Conservation (phyloP, 2,113 vertebrate genomes). For the Oryzias melastigma region DNA sequence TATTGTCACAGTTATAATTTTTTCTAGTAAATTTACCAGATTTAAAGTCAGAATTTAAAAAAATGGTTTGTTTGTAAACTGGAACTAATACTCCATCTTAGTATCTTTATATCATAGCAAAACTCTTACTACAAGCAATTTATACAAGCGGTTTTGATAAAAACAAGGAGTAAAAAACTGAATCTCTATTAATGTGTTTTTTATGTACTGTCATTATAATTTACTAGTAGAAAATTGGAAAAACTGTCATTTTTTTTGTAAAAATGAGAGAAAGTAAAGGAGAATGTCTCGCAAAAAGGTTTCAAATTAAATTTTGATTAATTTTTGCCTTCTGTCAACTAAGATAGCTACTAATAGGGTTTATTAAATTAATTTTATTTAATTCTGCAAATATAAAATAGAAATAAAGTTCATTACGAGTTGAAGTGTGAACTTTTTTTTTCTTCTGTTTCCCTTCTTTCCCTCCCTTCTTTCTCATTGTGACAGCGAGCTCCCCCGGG, state of each 20-base stretch:
- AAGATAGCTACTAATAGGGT: slow-evolving; percentile 18
- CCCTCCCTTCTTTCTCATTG: slow-evolving; percentile 15
- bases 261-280: slow-evolving; percentile 26
- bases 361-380: slow-evolving; percentile 29
- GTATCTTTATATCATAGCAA: too few species aligned
- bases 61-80: too few species aligned
- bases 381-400: slow-evolving; percentile 14
- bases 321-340: slow-evolving; percentile 19
- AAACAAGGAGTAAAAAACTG: too few species aligned
- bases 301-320: slow-evolving; percentile 42
- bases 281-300: slow-evolving; percentile 17
- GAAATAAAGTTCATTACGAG: slow-evolving; percentile 7
- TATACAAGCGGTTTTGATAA: too few species aligned
- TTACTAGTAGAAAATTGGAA: slow-evolving; percentile 27
- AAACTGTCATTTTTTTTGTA: slow-evolving; percentile 20
- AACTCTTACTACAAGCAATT: too few species aligned
- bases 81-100: too few species aligned
- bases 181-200: too few species aligned
- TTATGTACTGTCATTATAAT: slow-evolving; percentile 22
- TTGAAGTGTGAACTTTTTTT: slow-evolving; percentile 17
- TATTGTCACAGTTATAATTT: too few species aligned
- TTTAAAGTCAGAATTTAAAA: too few species aligned
- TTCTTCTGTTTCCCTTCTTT: background rate
- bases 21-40: too few species aligned
- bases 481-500: slow-evolving; percentile 12